Evolutionary conservation across 2,888 invertebrate species (phyloP), one percentile per base, ranked within the genome.

Genomic region (Aromia moschata): DNA sequence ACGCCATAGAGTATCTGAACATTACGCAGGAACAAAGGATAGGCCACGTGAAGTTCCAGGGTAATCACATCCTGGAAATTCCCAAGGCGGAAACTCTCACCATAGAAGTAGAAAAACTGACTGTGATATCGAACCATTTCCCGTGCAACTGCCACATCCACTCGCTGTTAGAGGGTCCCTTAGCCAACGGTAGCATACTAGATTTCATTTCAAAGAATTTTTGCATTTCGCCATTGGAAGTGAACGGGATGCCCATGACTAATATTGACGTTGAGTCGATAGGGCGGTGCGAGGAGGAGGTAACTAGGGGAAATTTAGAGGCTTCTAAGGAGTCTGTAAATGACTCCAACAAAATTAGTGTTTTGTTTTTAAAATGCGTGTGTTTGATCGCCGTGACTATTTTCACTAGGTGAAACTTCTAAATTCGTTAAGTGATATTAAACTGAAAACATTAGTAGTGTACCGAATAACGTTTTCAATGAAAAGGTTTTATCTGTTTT

Each of bases 111-210:
- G 88, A 88, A 62, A 86, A 85, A 69, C 80, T 93, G 60, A 86
- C 88, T 73, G 88, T 92, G 72, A 83, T 87, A 56, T 87, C 88
- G 45, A 94, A 94, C 79, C 93, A 93, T 75, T 89, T 94, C 76
- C 93, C 93, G 1, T 94, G 94, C 79, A 93, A 93, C 80, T 94
- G 94, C 75, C 92, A 92, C 70, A 85, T 90, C 45, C 90, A 91
- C 73, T 88, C 90, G 56, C 85, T 94, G 25, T 82, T 93, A 52
- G 87, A 88, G 55, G 91, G 91, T 62, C 90, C 92, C 31, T 82
- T 93, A 64, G 90, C 89, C 15, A 86, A 90, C 74, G 86, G 86
- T 17, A 86, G 87, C 61, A 79, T 84, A 67, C 82, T 84, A 40
- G 88, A 89, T 58, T 92, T 92, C 74, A 83, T 88, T 60, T 85